phyloP scores from a whole-genome alignment of 2,797 vertebrate species.

The Ctenopoma kingsleyae region DNA sequence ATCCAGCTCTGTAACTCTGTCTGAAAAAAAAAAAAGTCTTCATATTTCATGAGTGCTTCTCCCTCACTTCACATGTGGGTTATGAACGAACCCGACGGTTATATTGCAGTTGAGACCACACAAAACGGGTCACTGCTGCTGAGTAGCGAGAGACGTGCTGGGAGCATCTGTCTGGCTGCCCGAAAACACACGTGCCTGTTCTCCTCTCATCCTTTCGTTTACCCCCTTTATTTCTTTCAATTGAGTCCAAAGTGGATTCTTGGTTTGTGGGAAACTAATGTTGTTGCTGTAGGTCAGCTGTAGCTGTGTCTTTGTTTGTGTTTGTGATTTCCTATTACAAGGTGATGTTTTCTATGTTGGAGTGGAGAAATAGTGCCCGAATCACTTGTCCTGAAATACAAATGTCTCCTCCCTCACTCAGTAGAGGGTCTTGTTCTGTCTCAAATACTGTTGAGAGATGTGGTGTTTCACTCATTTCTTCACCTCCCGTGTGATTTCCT shows the following conservation, averaged over 20 bases:
- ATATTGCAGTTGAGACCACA: conserved; percentile 73
- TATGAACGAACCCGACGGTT: conserved; percentile 65
- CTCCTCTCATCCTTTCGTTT: background rate
- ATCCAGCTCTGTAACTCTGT: conserved; percentile 48
- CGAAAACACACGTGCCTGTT: background rate
- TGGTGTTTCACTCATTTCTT: background rate
- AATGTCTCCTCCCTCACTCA: background rate
- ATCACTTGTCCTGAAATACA: background rate
- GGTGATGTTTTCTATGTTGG: conserved; percentile 2
- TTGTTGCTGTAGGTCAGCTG: background rate
- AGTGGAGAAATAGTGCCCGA: background rate
- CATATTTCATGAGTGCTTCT: conserved; percentile 85
- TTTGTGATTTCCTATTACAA: conserved; percentile 4
- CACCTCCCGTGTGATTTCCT: no score
- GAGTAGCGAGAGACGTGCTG: conserved; percentile 41
- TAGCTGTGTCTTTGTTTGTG: background rate
- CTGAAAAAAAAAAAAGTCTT: conserved; percentile 51
- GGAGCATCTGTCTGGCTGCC: conserved; percentile 41
- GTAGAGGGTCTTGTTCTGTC: background rate
- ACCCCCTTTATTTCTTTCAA: background rate
- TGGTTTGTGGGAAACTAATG: background rate
- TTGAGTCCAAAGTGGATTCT: background rate
- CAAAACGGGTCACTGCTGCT: conserved; percentile 62
- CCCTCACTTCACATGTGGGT: conserved; percentile 65
- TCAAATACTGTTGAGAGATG: conserved; percentile 1